Percentiles rank a stretch among this genome's conserved stretches.
Conservation (phyloP, 2,113 vertebrate genomes). For the Thunnus thynnus region DNA sequence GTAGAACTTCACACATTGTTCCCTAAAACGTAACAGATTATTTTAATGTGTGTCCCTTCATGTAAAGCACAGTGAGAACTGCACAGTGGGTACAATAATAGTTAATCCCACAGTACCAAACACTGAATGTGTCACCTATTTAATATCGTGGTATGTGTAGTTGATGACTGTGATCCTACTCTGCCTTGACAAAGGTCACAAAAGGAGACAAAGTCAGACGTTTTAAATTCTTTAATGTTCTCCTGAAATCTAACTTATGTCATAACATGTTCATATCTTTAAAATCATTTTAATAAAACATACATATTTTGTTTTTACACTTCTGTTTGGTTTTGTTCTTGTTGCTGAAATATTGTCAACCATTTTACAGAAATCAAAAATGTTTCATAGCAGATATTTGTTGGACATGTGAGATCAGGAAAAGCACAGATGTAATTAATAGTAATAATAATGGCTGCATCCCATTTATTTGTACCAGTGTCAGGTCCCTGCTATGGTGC, state of each 20-base stretch:
- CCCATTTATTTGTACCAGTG: no score
- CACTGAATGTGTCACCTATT: slow-evolving; percentile 5
- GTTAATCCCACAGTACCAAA: not conserved
- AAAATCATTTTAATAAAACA: slow-evolving; percentile 1
- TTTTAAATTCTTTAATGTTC: not conserved
- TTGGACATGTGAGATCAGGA: no score
- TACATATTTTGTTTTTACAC: not conserved
- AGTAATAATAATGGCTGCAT: no score
- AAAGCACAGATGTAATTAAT: no score
- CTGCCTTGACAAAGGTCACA: not conserved
- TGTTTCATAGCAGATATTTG: no score
- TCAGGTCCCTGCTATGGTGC: no score
- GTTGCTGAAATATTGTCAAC: not conserved
- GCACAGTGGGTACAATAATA: not conserved
- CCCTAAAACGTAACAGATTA: not conserved
- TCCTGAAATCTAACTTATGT: not conserved
- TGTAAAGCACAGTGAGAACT: not conserved
- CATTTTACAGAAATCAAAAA: no score
- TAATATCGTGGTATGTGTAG: not conserved
- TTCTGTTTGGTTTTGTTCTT: not conserved
- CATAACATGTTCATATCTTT: not conserved
- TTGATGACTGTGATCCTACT: not conserved
- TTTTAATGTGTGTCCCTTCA: not conserved
- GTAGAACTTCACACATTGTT: no score
- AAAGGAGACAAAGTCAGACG: not conserved